Evolutionary conservation across 2,888 invertebrate genomes (phyloP), one percentile per base, ranked within the genome.

Genomic region (Phortica magna): DNA sequence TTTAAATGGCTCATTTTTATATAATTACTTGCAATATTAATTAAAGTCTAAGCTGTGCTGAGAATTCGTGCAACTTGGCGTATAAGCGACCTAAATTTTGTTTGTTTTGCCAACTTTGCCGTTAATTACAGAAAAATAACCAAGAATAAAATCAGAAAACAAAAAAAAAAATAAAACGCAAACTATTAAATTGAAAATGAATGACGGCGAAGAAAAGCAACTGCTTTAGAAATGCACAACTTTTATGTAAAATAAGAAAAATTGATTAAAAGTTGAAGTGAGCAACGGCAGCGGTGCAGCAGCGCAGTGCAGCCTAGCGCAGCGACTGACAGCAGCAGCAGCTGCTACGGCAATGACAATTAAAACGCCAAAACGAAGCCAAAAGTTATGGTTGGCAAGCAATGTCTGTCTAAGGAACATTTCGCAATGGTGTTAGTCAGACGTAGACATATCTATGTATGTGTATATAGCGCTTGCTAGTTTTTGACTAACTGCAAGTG

Each of bases 71-170:
- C 64, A 64, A 31, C 39, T 7, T 67, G 76, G 70, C 83, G 80
- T 79, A 77, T 83, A 80, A 82, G 79, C 83, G 84, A 83, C 84
- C 85, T 84, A 81, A 80, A 86, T 85, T 78, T 75, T 43, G 77
- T 81, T 85, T 81, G 83, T 81, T 64, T 19, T 14, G 39, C 31
- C 19, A 14, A 14, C 31, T 9, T 86, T 85, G 81, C 85, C 83
- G 82, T 85, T 84, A 87, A 84, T 85, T 87, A 84, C 83, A 81
- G 80, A 84, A 82, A 64, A 64, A 64, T 14, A 31, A 31, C 19
- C 39, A 64, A 31, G 14, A 19, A 64, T 14, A 9, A 48, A 48
- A 48, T 1, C 2, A 3, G 39, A 31, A 31, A 31, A 64, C 1
- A 48, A 12, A 14, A 61, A 31, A 31, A 14, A 10, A 31, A 59